Percentiles rank a stretch among this genome's conserved stretches.
These are phyloP conservation scores for Arbacia lixula DNA, from an alignment of 53 echinoderm and acorn worm genomes.

Conservation along the genomic window DNA sequence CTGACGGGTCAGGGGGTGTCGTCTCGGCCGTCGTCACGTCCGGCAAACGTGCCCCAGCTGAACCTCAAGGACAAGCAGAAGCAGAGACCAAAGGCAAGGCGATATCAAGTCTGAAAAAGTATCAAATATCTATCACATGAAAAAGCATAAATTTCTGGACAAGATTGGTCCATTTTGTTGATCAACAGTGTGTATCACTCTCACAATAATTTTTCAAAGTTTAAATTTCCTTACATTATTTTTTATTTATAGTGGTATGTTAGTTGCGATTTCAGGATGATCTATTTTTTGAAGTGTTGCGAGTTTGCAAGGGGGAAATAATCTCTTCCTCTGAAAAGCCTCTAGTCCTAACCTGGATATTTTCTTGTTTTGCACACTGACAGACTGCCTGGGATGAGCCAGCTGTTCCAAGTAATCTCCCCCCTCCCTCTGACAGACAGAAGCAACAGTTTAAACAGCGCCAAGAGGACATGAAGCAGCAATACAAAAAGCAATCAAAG, in stretches of 20 bases:
- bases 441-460: conserved; percentile 78
- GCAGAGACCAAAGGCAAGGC: conserved; percentile 41
- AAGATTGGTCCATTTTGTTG: too few species aligned
- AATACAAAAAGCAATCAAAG: conserved; percentile 61
- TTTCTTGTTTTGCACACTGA: not conserved
- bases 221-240: too few species aligned
- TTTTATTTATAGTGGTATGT: too few species aligned
- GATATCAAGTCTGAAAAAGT: too few species aligned
- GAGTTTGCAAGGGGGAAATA: not conserved
- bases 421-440: conserved; percentile 86
- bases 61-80: conserved; percentile 47
- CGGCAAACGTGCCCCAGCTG: conserved; percentile 71
- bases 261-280: too few species aligned
- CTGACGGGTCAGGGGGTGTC: conserved; percentile 58
- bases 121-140: too few species aligned
- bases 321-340: not conserved
- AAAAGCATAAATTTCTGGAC: too few species aligned
- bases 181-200: too few species aligned
- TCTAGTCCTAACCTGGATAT: too few species aligned
- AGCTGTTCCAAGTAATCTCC: conserved; percentile 79
- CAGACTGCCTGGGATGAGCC: conserved; percentile 74
- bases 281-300: too few species aligned
- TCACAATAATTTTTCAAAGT: too few species aligned
- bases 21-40: conserved; percentile 53
- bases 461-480: conserved; percentile 75